Evolutionary conservation across 2,113 vertebrate genomes (phyloP).

Genomic region (Balaeniceps rex): DNA sequence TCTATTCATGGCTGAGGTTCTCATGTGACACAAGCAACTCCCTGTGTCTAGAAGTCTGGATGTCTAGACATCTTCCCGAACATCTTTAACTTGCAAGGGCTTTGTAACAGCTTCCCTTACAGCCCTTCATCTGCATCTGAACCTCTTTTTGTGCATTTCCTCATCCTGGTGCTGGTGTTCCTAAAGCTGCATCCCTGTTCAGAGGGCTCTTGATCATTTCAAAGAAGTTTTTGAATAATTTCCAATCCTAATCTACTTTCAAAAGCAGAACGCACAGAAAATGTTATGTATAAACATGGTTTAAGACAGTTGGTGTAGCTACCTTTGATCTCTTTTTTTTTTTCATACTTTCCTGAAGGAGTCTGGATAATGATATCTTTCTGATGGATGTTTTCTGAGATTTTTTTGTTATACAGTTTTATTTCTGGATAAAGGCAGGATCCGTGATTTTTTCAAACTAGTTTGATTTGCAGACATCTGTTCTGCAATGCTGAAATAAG

Average conservation of each 20-base stretch:
- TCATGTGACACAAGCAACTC: background rate
- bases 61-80: background rate
- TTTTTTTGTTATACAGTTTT: background rate
- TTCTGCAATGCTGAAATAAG: background rate
- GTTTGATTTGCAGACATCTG: background rate
- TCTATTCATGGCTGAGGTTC: background rate
- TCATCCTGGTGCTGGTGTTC: background rate
- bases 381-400: background rate
- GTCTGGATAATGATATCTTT: background rate
- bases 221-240: background rate
- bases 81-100: background rate
- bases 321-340: constrained; percentile 4
- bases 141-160: background rate
- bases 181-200: background rate
- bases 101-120: background rate
- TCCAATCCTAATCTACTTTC: constrained; percentile 7
- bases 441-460: background rate
- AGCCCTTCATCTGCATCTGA: background rate
- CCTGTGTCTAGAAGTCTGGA: background rate
- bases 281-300: background rate
- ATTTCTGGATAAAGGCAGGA: background rate
- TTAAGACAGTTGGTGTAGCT: background rate
- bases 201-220: background rate
- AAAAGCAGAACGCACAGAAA: background rate
- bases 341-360: background rate